A percentile compares a stretch with the other conserved stretches of the same genome.
These are phyloP conservation scores for Odontophorus gujanensis DNA, from an alignment of 2,113 vertebrate species.

Conservation along the genomic window DNA sequence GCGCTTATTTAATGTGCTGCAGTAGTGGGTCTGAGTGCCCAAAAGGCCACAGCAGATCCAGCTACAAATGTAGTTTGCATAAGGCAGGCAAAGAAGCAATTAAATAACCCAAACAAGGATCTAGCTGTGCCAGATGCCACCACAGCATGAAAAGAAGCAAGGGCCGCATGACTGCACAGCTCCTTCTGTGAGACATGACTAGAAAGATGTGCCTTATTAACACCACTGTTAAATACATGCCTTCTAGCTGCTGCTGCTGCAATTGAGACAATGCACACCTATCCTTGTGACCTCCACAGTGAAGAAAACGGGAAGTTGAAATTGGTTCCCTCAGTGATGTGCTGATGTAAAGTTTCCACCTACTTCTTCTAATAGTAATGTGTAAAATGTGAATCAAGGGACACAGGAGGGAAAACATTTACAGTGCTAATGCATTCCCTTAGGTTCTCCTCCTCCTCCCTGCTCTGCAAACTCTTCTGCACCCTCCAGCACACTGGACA, in stretches of 20 bases:
- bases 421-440: neutral
- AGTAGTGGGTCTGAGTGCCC: constrained; percentile 11
- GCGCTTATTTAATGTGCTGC: constrained; percentile 28
- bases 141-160: constrained; percentile 57
- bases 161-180: neutral
- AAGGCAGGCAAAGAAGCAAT: constrained; percentile 68
- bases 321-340: neutral
- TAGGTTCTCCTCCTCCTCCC: neutral
- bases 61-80: constrained; percentile 55
- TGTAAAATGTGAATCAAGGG: neutral
- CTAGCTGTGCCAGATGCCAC: constrained; percentile 62
- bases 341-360: neutral
- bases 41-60: constrained; percentile 34
- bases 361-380: neutral
- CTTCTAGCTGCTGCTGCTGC: constrained; percentile 27
- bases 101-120: constrained; percentile 64
- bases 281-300: neutral
- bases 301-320: constrained; percentile 39
- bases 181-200: neutral
- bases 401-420: neutral
- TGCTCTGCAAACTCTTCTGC: neutral
- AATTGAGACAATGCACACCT: neutral
- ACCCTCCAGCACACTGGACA: neutral
- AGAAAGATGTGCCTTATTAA: constrained; percentile 45
- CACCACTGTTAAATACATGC: neutral